phyloP scores from a whole-genome alignment of 2,888 invertebrate genomes.

The Mesopsocus fuscifrons region DNA sequence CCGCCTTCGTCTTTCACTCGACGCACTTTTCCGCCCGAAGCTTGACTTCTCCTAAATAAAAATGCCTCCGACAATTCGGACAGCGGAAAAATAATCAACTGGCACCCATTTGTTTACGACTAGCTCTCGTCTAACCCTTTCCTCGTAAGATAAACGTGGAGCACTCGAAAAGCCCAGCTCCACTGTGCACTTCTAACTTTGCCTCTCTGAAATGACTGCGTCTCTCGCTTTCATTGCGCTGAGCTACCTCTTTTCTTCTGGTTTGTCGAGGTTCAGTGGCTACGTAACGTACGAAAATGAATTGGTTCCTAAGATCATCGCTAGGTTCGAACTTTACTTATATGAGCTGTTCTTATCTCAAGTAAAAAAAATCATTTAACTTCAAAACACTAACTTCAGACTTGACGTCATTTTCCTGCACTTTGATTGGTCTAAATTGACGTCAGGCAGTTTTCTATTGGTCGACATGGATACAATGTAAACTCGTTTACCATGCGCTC shows the following conservation, averaged over 20 bases:
- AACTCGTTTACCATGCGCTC: neutral
- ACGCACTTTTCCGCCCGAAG: too few relatives aligned
- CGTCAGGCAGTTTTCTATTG: conserved; percentile 3
- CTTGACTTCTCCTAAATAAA: neutral
- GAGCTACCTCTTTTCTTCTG: too few relatives aligned
- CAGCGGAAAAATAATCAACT: conserved; percentile 8
- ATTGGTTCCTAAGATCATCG: too few relatives aligned
- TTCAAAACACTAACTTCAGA: neutral
- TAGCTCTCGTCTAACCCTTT: neutral
- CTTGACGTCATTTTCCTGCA: conserved; percentile 1
- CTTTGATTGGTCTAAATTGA: conserved; percentile 5
- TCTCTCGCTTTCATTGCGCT: too few relatives aligned
- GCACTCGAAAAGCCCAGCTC: neutral
- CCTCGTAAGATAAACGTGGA: neutral
- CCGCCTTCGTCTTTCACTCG: too few relatives aligned
- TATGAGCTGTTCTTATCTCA: neutral
- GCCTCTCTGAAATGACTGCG: neutral
- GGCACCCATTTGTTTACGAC: conserved; percentile 8
- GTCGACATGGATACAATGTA: conserved; percentile 1
- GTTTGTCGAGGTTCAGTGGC: too few relatives aligned
- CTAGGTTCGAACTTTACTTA: too few relatives aligned
- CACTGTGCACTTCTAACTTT: neutral
- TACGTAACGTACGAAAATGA: too few relatives aligned
- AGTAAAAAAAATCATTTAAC: neutral
- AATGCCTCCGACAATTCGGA: conserved; percentile 5